Conservation (phyloP, 64 coral and sea anemone genomes). For the Montipora efflorescens region DNA sequence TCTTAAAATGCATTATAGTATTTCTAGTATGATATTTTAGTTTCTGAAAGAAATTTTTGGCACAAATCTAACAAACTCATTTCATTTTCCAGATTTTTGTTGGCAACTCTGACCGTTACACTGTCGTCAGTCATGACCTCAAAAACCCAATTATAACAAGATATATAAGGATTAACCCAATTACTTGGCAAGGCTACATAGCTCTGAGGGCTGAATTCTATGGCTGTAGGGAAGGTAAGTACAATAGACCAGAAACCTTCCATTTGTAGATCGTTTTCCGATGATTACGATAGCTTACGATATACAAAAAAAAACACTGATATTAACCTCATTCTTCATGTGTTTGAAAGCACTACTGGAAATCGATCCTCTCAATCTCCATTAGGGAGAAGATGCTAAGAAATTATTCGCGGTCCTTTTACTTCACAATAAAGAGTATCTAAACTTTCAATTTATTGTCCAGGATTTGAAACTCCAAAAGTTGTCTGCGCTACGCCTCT, state of each 20-base stretch:
- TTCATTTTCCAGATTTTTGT: neutral
- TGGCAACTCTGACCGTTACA: constrained; percentile 5
- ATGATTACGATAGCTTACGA: neutral
- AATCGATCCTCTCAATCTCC: too few species aligned
- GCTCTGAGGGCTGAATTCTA: constrained; percentile 22
- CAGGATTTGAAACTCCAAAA: constrained; percentile 6
- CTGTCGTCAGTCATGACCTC: neutral
- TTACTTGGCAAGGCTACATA: neutral
- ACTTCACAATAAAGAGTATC: too few species aligned
- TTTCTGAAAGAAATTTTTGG: too few species aligned
- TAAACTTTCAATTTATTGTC: neutral
- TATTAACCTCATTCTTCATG: too few species aligned
- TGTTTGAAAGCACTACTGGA: too few species aligned
- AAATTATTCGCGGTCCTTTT: too few species aligned
- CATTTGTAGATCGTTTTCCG: neutral
- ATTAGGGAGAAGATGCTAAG: too few species aligned
- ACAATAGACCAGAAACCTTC: neutral
- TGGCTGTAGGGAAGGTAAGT: constrained; percentile 8
- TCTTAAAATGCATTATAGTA: too few species aligned
- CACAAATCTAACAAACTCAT: neutral
- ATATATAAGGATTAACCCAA: neutral
- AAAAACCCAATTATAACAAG: neutral
- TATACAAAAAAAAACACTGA: neutral
- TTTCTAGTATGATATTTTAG: too few species aligned
- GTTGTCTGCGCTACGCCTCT: neutral